Conservation (phyloP, 2,888 invertebrate species). For the Lasioglossum villosulum region DNA sequence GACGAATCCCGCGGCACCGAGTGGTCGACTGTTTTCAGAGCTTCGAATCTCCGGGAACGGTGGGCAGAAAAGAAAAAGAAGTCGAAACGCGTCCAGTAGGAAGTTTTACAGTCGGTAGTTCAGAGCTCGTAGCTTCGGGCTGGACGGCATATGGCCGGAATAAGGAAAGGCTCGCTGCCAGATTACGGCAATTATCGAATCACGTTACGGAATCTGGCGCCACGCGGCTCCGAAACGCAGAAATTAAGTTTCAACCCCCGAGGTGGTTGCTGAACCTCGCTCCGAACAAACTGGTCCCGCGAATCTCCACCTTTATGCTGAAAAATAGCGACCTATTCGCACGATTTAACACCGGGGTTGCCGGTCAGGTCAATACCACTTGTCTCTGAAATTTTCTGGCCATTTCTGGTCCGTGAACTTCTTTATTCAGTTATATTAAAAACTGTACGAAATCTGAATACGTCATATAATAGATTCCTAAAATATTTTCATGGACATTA, state of each 20-base stretch:
- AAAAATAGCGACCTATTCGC: neutral
- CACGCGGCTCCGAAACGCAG: constrained; percentile 46
- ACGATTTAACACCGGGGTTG: neutral
- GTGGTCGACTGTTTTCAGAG: constrained; percentile 29
- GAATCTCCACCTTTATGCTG: neutral
- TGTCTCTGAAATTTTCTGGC: neutral
- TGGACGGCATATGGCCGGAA: constrained; percentile 76
- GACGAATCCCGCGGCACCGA: constrained; percentile 10
- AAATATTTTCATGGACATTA: neutral
- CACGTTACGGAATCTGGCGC: constrained; percentile 67
- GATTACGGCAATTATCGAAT: constrained; percentile 81
- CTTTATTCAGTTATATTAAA: neutral
- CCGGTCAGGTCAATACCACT: neutral
- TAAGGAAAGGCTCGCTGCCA: constrained; percentile 72
- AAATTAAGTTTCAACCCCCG: constrained; percentile 39
- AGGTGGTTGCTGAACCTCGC: constrained; percentile 20
- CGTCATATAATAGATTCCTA: neutral
- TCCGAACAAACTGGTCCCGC: constrained; percentile 3
- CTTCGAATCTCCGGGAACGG: constrained; percentile 28
- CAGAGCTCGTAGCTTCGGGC: constrained; percentile 71
- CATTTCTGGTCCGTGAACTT: neutral
- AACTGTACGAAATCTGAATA: neutral
- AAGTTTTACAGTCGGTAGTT: constrained; percentile 77
- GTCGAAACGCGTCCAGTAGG: constrained; percentile 63
- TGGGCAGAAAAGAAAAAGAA: constrained; percentile 38